Base-by-base conservation (phyloP, 2,113 vertebrate genomes). In the Odobenus rosmarus region DNA sequence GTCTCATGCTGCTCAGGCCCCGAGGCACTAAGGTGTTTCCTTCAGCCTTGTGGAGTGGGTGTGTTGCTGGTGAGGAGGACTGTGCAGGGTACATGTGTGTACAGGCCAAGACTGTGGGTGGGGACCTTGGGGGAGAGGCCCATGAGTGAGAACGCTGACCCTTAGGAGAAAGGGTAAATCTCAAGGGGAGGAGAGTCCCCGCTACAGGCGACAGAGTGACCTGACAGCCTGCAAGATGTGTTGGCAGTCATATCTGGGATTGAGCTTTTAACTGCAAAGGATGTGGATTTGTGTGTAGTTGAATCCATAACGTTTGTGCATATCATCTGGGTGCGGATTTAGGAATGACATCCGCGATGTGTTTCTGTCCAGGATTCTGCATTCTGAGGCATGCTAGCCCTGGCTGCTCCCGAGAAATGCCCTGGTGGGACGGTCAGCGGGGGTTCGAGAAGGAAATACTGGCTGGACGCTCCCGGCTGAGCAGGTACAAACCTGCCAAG, bases 401-500 rank as follows among this genome's bases (percentile, higher is more conserved):
- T 36, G 64, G 80, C 71, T 93, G 1, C 36, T 74, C 79, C 13
- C 33, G 79, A 74, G 49, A 36, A 39, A 24, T 46, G 72, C 87
- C 92, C 92, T 72, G 55, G 79, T 90, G 46, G 51, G 86, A 53
- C 74, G 1, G 57, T 67, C 74, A 49, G 64, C 88, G 76, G 84
- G 49, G 76, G 2, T 4, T 4, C 0, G 23, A 85, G 87, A 87
- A 80, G 87, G 92, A 74, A 82, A 23, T 49, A 74, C 59, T 72
- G 26, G 84, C 82, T 49, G 93, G 81, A 57, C 90, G 77, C 85
- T 11, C 55, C 82, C 14, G 3, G 59, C 71, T 14, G 67, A 42
- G 77, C 97, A 94, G 93, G 95, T 96, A 96, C 62, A 80, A 51
- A 97, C 95, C 96, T 96, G 96, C 88, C 84, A 57, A 59, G 89